A percentile compares a stretch with the other conserved stretches of the same genome.
Evolutionary conservation across 2,113 vertebrate genomes (phyloP).

Genomic region (Daubentonia madagascariensis): DNA sequence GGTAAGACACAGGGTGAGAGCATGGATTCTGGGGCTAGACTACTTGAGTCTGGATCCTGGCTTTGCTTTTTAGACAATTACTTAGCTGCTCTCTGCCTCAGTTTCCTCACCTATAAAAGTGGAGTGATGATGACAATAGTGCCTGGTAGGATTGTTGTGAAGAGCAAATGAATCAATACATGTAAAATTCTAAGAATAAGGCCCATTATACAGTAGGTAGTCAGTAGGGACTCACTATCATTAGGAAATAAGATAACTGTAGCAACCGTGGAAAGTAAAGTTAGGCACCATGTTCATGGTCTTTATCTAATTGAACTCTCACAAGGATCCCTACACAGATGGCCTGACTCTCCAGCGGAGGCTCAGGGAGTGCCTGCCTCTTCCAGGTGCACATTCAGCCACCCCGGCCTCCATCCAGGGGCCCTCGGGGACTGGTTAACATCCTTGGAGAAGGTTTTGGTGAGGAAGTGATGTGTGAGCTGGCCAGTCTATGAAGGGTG

Average conservation of each 20-base stretch:
- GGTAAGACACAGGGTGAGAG: too few relatives aligned
- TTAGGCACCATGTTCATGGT: fast-evolving
- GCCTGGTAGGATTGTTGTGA: neutral
- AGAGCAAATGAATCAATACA: neutral
- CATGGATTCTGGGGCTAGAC: neutral
- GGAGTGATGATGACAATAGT: neutral
- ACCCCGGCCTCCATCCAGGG: neutral
- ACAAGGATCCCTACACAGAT: neutral
- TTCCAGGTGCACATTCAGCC: fast-evolving
- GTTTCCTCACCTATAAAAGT: neutral
- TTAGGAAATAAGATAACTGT: neutral
- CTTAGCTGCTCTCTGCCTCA: neutral
- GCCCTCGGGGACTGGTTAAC: too few relatives aligned
- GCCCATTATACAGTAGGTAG: neutral
- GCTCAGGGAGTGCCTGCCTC: neutral
- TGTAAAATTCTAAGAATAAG: neutral
- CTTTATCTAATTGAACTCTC: neutral
- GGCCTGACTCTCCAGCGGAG: fast-evolving
- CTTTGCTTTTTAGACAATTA: neutral
- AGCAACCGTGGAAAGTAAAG: too few relatives aligned
- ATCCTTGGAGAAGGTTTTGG: neutral
- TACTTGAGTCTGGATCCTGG: neutral
- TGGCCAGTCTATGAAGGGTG: neutral
- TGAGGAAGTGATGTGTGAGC: too few relatives aligned
- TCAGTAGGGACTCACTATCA: neutral